phyloP scores from a whole-genome alignment of 1,140 invertebrate species.

The Coboldia fuscipes region DNA sequence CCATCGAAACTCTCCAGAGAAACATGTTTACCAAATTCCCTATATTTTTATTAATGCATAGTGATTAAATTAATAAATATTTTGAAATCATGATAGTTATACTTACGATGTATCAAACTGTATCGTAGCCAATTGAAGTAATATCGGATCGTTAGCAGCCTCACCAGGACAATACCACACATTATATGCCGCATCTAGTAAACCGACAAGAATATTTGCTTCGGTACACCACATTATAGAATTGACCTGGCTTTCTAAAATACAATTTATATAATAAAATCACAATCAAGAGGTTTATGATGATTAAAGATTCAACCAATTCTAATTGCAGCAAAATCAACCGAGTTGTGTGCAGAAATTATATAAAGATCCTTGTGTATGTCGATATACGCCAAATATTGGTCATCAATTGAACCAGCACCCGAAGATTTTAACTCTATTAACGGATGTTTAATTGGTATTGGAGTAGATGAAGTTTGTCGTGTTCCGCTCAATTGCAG shows the following conservation, averaged over 20 bases:
- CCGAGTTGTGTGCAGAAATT: conserved; percentile 34
- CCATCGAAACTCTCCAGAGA: conserved; percentile 59
- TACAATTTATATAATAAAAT: too few species aligned
- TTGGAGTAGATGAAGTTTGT: conserved; percentile 34
- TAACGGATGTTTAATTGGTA: conserved; percentile 35
- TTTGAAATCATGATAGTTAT: conserved; percentile 26
- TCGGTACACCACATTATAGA: conserved; percentile 63
- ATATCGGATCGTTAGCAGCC: conserved; percentile 48
- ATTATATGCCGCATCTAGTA: conserved; percentile 58
- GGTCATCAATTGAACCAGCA: conserved; percentile 36
- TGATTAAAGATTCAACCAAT: too few species aligned
- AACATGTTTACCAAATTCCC: conserved; percentile 37
- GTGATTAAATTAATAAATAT: background rate
- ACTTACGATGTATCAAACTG: conserved; percentile 34
- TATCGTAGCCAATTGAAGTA: conserved; percentile 27
- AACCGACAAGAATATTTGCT: conserved; percentile 62
- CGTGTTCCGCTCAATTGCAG: conserved; percentile 46
- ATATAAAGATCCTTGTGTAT: conserved; percentile 61
- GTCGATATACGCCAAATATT: conserved; percentile 61
- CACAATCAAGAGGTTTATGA: too few species aligned
- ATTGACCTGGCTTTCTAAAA: conserved; percentile 59
- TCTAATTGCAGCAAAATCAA: too few species aligned
- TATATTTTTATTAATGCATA: conserved; percentile 3
- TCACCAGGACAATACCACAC: conserved; percentile 74
- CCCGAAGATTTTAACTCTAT: conserved; percentile 52